Percentiles rank a stretch among this genome's conserved stretches.
These are phyloP conservation scores for Otus scops DNA, from an alignment of 2,797 vertebrate species.

Conservation along the genomic window DNA sequence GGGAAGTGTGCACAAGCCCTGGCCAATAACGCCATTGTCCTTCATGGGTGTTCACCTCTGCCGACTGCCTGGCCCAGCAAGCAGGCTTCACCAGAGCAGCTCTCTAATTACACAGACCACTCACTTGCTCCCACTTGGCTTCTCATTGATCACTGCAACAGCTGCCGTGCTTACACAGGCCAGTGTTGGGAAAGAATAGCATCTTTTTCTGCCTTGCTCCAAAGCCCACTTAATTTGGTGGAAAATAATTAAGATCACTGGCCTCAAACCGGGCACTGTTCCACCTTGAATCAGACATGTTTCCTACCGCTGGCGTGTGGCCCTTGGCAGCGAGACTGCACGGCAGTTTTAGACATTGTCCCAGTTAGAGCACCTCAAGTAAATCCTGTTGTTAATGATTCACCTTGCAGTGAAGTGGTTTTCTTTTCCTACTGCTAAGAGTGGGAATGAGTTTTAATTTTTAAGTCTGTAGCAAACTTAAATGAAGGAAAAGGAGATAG, in stretches of 20 bases:
- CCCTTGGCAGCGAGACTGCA: fast-evolving
- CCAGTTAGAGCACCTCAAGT: neutral
- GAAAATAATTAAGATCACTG: neutral
- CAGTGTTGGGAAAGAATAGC: neutral
- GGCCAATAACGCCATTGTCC: neutral
- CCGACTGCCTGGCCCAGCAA: neutral
- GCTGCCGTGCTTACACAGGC: neutral
- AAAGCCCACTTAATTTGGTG: neutral
- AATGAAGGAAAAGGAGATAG: neutral
- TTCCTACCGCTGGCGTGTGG: neutral
- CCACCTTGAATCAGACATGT: neutral
- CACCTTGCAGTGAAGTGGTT: neutral
- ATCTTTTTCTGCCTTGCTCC: neutral
- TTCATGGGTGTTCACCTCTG: constrained; percentile 23
- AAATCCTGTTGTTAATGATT: neutral
- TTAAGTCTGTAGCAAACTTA: neutral
- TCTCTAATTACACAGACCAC: neutral
- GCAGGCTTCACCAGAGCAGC: constrained; percentile 22
- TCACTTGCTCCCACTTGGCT: neutral
- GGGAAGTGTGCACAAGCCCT: constrained; percentile 14
- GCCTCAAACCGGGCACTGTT: neutral
- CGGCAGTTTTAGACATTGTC: neutral
- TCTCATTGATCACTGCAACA: neutral
- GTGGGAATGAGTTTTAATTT: neutral
- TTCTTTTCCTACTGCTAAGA: neutral